These are phyloP conservation scores for Parnassius mnemosyne DNA, from an alignment of 2,888 invertebrate genomes.

Conservation along the genomic window DNA sequence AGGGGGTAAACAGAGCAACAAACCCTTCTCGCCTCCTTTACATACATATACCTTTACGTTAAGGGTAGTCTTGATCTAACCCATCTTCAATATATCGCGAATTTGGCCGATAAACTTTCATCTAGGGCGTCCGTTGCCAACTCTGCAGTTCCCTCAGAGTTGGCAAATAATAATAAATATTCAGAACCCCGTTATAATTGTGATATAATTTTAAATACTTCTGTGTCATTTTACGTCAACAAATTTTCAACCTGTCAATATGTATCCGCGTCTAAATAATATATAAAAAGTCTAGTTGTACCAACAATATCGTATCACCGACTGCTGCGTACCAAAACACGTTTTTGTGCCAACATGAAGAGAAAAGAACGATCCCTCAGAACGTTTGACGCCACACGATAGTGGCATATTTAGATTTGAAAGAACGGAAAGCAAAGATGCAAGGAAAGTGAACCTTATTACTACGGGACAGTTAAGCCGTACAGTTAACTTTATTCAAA, in stretches of 20 bases:
- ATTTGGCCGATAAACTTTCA: too few species aligned
- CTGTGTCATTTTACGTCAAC: constrained; percentile 10
- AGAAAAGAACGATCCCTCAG: constrained; percentile 6
- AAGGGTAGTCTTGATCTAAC: too few species aligned
- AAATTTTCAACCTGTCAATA: constrained; percentile 7
- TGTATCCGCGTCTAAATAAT: not conserved
- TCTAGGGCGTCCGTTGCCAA: too few species aligned
- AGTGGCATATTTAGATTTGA: constrained; percentile 1
- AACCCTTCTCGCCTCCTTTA: too few species aligned
- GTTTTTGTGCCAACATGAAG: constrained; percentile 15
- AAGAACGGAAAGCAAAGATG: not conserved
- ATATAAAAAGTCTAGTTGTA: not conserved
- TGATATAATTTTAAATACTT: not conserved
- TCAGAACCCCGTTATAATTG: not conserved
- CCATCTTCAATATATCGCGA: too few species aligned
- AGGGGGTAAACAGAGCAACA: too few species aligned
- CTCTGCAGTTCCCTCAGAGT: too few species aligned
- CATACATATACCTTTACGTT: too few species aligned
- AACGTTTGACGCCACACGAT: constrained; percentile 18
- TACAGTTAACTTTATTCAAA: constrained; percentile 1
- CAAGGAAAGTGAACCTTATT: constrained; percentile 10
- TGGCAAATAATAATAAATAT: too few species aligned
- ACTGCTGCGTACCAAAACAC: not conserved
- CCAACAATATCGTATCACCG: not conserved
- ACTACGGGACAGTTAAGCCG: constrained; percentile 5